These are phyloP conservation scores for Dusona sp. DNA, from an alignment of 2,888 invertebrate species.

Conservation along the genomic window DNA sequence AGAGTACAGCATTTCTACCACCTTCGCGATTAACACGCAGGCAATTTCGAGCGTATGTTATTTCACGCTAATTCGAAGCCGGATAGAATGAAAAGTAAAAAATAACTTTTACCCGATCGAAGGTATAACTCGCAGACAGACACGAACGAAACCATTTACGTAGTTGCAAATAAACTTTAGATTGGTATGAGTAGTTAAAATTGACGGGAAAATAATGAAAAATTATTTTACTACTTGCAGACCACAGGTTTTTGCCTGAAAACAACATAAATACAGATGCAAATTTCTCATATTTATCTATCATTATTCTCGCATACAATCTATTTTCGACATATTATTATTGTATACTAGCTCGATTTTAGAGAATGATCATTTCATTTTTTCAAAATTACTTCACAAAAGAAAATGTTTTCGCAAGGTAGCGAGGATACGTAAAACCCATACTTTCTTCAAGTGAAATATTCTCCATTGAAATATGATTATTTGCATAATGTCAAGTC, in stretches of 20 bases:
- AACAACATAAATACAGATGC: background rate
- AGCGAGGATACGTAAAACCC: too few relatives aligned
- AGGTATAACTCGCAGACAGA: background rate
- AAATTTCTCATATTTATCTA: background rate
- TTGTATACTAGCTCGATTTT: background rate
- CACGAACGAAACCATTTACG: background rate
- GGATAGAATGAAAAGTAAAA: constrained; percentile 16
- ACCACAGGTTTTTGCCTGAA: background rate
- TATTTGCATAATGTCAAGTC: background rate
- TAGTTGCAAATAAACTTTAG: background rate
- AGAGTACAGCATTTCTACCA: background rate
- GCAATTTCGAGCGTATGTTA: background rate
- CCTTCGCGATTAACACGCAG: constrained; percentile 14
- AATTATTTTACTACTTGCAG: background rate
- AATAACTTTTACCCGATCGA: background rate
- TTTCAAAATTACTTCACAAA: too few relatives aligned
- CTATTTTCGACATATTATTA: too few relatives aligned
- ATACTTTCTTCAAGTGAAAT: too few relatives aligned
- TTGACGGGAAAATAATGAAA: background rate
- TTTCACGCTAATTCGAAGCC: constrained; percentile 33
- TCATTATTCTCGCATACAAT: background rate
- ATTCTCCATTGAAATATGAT: background rate
- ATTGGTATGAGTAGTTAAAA: background rate
- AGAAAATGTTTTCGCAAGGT: too few relatives aligned
- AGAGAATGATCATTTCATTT: background rate